Evolutionary conservation across 1,140 invertebrate species (phyloP).

Genomic region (Brachionus koreanus): DNA sequence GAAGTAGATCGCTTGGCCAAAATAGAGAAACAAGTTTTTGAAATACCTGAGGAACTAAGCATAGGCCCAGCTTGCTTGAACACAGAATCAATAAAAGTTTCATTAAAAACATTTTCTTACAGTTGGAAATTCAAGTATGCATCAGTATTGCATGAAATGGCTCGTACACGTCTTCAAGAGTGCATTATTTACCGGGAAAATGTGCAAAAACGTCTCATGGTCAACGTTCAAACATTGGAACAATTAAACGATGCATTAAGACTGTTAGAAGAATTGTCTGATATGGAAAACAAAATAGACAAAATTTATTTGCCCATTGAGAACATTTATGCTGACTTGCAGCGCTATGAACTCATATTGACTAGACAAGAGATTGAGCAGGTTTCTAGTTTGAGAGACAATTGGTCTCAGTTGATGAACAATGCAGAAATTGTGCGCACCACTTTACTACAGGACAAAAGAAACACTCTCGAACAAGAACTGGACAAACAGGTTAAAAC

Average conservation of each 20-base stretch:
- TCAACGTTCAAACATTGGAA: constrained; percentile 54
- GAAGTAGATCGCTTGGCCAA: constrained; percentile 38
- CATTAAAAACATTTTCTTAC: constrained; percentile 57
- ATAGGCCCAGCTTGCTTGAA: constrained; percentile 54
- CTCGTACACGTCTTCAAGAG: constrained; percentile 53
- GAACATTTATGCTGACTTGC: constrained; percentile 56
- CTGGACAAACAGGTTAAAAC: constrained; percentile 59
- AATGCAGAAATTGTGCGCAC: constrained; percentile 54
- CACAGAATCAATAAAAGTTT: constrained; percentile 55
- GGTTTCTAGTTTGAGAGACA: constrained; percentile 53
- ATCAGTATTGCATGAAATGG: constrained; percentile 55
- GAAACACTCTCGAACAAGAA: constrained; percentile 57
- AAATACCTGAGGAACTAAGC: constrained; percentile 51
- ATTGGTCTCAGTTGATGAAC: constrained; percentile 55
- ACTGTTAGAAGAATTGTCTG: constrained; percentile 55
- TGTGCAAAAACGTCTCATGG: constrained; percentile 52
- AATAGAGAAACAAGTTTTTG: constrained; percentile 54
- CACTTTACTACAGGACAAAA: constrained; percentile 54
- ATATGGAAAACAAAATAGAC: constrained; percentile 60
- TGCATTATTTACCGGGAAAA: constrained; percentile 53
- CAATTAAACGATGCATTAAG: constrained; percentile 56
- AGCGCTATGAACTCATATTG: constrained; percentile 48
- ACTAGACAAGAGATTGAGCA: constrained; percentile 56
- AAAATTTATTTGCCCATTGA: constrained; percentile 59
- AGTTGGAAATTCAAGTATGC: constrained; percentile 58